Evolutionary conservation across 2,888 invertebrate genomes (phyloP).

Genomic region (Drosophila trichaetosa): DNA sequence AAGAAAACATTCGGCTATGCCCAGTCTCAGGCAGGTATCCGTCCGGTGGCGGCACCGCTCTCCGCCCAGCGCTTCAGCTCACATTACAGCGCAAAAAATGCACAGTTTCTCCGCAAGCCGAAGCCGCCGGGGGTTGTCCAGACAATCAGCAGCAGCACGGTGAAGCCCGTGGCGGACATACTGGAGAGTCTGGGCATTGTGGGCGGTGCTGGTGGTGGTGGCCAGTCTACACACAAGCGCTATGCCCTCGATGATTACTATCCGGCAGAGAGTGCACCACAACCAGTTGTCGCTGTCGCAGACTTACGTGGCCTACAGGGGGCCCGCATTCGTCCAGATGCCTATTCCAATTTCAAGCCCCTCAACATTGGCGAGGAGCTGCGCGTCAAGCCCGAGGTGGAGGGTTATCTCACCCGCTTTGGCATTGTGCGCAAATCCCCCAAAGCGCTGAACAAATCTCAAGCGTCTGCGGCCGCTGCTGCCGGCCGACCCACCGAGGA

Average conservation of each 20-base stretch:
- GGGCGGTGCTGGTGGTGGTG: constrained; percentile 64
- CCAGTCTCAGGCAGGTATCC: not conserved
- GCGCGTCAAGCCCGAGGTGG: constrained; percentile 83
- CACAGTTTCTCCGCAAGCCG: constrained; percentile 74
- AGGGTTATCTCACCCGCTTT: constrained; percentile 84
- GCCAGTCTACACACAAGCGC: constrained; percentile 62
- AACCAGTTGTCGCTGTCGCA: constrained; percentile 78
- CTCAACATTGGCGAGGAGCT: constrained; percentile 83
- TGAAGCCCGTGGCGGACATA: constrained; percentile 80
- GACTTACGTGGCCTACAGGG: constrained; percentile 77
- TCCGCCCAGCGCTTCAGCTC: constrained; percentile 83
- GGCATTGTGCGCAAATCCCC: constrained; percentile 84
- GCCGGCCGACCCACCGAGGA: constrained; percentile 59
- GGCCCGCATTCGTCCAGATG: constrained; percentile 81
- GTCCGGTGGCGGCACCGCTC: constrained; percentile 5
- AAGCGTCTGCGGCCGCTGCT: constrained; percentile 44
- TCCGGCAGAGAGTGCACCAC: constrained; percentile 78
- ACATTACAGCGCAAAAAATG: constrained; percentile 85
- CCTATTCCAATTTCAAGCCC: constrained; percentile 84
- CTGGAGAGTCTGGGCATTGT: constrained; percentile 81
- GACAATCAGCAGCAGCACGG: constrained; percentile 52
- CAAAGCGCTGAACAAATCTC: constrained; percentile 77
- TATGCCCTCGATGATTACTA: constrained; percentile 78
- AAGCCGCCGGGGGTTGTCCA: constrained; percentile 46
- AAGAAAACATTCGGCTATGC: constrained; percentile 38